Evolutionary conservation across 2,113 vertebrate genomes (phyloP), one percentile per base, ranked within the genome.

Genomic region (Deroptyus accipitrinus): DNA sequence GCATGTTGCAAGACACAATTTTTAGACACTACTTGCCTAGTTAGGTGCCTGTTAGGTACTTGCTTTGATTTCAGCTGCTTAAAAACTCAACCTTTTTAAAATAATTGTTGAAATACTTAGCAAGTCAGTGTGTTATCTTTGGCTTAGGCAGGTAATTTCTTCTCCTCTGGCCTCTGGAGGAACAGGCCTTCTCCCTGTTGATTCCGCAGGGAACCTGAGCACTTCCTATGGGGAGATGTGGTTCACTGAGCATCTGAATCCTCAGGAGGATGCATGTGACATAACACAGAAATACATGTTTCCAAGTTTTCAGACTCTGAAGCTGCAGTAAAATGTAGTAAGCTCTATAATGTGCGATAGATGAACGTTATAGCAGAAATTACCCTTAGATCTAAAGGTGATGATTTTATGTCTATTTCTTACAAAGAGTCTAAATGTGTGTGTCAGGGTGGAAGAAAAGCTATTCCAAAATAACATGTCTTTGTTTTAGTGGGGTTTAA

Each of bases 401-500:
- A 51, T 69, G n/a, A 54, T 49, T 11, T 67, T 52, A 41, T 5
- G 2, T 48, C 35, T n/a, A 25, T 78, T 95, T 88, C 35, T 79
- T 88, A 48, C 8, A 55, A 35, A 68, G 41, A 93, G 54, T 70
- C 19, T 77, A 66, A 76, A 72, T 13, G 17, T 6, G 6, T 46
- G 13, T 68, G 51, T 88, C 55, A 39, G 8, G 3, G 17, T 75
- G 27, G 25, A 82, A 90, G 37, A 86, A 83, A 84, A 82, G 12
- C 42, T 90, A 2, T 54, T 46, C 7, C 10, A 35, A 82, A 84
- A 63, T 25, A 48, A 72, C 2, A 11, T 76, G 33, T 20, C 31
- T 89, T 82, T 91, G 48, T 86, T 87, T 86, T 52, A 88, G 44
- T 41, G 23, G 46, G 33, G 16, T 54, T 89, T 69, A 74, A 77